phyloP scores from a whole-genome alignment of 2,888 invertebrate genomes.

The Phengaris alcon region DNA sequence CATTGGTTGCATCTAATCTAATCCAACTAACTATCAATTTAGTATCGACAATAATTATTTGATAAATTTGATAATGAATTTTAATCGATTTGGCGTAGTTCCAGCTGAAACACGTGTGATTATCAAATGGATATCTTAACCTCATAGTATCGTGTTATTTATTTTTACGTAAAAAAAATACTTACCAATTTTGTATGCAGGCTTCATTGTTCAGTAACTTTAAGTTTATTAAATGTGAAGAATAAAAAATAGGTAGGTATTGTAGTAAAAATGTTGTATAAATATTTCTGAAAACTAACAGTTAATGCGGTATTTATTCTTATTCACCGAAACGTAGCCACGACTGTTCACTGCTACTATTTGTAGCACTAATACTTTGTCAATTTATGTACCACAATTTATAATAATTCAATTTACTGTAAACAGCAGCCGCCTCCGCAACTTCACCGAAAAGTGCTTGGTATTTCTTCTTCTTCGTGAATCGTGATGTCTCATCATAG shows the following conservation, averaged over 20 bases:
- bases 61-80: conserved; percentile 5
- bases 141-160: background rate
- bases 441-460: background rate
- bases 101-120: conserved; percentile 27
- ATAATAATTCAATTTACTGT: background rate
- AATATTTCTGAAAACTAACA: background rate
- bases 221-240: background rate
- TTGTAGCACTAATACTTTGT: background rate
- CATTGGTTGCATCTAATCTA: background rate
- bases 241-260: background rate
- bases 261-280: background rate
- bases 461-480: no score
- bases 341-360: background rate
- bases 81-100: conserved; percentile 7
- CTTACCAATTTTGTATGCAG: conserved; percentile 71
- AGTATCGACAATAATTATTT: background rate
- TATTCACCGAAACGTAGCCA: background rate
- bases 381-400: background rate
- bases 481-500: no score
- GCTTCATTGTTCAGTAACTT: conserved; percentile 55
- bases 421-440: background rate
- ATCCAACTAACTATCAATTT: background rate
- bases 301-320: background rate
- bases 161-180: conserved; percentile 35
- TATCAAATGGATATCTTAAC: conserved; percentile 8